These are phyloP conservation scores for Fragum whitleyi DNA, from an alignment of 2,888 invertebrate genomes.

Conservation along the genomic window DNA sequence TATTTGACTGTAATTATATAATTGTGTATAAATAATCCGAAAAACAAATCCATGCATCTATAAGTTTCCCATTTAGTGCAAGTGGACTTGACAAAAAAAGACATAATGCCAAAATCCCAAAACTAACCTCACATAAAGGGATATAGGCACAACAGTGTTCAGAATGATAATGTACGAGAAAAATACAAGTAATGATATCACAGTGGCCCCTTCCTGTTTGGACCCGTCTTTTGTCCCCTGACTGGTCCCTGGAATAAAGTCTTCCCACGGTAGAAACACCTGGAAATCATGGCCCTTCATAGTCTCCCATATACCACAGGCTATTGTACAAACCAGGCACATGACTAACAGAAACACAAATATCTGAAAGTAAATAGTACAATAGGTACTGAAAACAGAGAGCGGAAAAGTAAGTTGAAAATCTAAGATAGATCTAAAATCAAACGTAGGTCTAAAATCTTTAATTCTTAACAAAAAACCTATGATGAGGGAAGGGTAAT, in stretches of 20 bases:
- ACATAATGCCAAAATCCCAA: neutral
- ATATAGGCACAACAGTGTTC: constrained; percentile 99
- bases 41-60: too few relatives aligned
- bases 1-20: too few relatives aligned
- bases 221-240: constrained; percentile 64
- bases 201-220: constrained; percentile 86
- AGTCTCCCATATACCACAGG: constrained; percentile 99
- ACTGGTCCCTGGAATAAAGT: constrained; percentile 90
- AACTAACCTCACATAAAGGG: constrained; percentile 96
- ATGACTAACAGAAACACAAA: constrained; percentile 98
- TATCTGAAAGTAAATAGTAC: constrained; percentile 89
- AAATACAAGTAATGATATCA: constrained; percentile 98
- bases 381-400: too few relatives aligned
- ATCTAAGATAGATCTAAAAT: too few relatives aligned
- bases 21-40: too few relatives aligned
- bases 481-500: too few relatives aligned
- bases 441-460: too few relatives aligned
- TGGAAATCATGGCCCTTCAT: constrained; percentile 88
- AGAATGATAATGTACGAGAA: constrained; percentile 99
- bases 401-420: too few relatives aligned
- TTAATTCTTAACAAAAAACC: too few relatives aligned
- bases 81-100: too few relatives aligned
- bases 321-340: constrained; percentile 98
- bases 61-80: too few relatives aligned
- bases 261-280: constrained; percentile 96